Evolutionary conservation across 2,888 invertebrate genomes (phyloP), one percentile per base, ranked within the genome.

Genomic region (Ophion slaviceki): DNA sequence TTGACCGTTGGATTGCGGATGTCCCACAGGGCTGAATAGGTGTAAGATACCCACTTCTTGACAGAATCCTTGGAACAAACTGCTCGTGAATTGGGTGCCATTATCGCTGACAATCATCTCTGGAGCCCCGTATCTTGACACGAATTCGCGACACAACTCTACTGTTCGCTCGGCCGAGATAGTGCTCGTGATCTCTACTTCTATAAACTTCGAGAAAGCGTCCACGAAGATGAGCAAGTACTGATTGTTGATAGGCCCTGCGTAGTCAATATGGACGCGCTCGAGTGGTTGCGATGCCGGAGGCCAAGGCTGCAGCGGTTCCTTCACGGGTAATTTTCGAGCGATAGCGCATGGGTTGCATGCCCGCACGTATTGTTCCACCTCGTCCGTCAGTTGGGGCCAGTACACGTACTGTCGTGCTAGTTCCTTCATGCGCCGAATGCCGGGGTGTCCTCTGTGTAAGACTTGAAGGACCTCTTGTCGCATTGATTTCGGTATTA

Each of bases 341-440:
- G 68, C 64, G 53, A 82, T 28, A n/a, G 82, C 82, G 64, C 62
- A 82, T 53, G 77, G 76, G 70, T 82, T 66, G 77, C 77, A 82
- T 71, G 36, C 70, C n/a, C 64, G 47, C 36, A 82, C 76, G 71
- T 71, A 71, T 62, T 64, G 70, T 71, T 82, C 76, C 36, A 82
- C 66, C 32, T 70, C 64, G 64, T 82, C 82, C 40, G 74, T 64
- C 24, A 66, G 40, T 53, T 81, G 36, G 61, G 81, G 81, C 74
- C 81, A 81, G 68, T 81, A 81, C 45, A 81, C 75, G 75, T 57
- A 74, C 47, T 81, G 59, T 75, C 81, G 74, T 57, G 81, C 81
- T 59, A 81, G 75, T 75, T 81, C 45, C 40, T 81, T 74, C 81
- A 81, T 74, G 59, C 74, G 74, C 74, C 3, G 28, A 28, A 28